phyloP scores from a whole-genome alignment of 53 echinoderm and acorn worm species.

The Luidia sarsii region DNA sequence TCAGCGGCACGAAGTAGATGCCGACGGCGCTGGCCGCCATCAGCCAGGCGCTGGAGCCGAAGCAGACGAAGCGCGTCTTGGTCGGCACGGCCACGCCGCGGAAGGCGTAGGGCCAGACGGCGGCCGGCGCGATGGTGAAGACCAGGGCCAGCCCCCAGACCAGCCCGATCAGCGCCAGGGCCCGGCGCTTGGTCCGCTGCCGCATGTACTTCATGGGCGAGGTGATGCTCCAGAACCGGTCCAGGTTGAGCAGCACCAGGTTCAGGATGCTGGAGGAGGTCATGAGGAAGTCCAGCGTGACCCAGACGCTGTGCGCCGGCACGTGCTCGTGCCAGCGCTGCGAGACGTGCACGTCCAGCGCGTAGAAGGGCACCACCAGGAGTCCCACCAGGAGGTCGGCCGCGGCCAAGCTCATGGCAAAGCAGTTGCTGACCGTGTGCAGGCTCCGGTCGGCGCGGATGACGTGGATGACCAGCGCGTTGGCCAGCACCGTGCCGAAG shows the following conservation, averaged over 20 bases:
- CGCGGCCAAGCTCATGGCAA: slow-evolving; percentile 79
- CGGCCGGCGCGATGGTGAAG: slow-evolving; percentile 65
- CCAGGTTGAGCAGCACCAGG: slow-evolving; percentile 84
- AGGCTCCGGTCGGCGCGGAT: slow-evolving; percentile 74
- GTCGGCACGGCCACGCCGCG: slow-evolving; percentile 63
- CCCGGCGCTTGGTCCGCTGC: slow-evolving; percentile 84
- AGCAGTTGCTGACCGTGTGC: slow-evolving; percentile 87
- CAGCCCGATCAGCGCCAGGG: slow-evolving; percentile 67
- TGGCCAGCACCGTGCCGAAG: slow-evolving; percentile 68
- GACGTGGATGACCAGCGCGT: slow-evolving; percentile 79
- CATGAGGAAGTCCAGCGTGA: slow-evolving; percentile 84
- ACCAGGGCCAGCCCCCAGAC: slow-evolving; percentile 86
- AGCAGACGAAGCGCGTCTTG: slow-evolving; percentile 77
- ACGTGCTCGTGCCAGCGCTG: slow-evolving; percentile 59
- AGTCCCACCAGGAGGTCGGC: slow-evolving; percentile 89
- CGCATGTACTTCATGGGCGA: slow-evolving; percentile 96
- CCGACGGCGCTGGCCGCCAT: slow-evolving; percentile 76
- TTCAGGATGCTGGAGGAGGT: slow-evolving; percentile 90
- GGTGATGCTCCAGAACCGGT: slow-evolving; percentile 97
- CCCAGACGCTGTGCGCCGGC: slow-evolving; percentile 71
- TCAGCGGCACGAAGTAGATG: slow-evolving; percentile 91
- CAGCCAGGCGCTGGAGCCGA: slow-evolving; percentile 76
- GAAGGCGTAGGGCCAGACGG: slow-evolving; percentile 80
- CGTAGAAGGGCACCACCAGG: slow-evolving; percentile 81
- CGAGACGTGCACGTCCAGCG: slow-evolving; percentile 63